Percentiles rank a stretch among this genome's conserved stretches.
These are phyloP conservation scores for Antechinus stuartii DNA, from an alignment of 2,113 vertebrate species.

Conservation along the genomic window DNA sequence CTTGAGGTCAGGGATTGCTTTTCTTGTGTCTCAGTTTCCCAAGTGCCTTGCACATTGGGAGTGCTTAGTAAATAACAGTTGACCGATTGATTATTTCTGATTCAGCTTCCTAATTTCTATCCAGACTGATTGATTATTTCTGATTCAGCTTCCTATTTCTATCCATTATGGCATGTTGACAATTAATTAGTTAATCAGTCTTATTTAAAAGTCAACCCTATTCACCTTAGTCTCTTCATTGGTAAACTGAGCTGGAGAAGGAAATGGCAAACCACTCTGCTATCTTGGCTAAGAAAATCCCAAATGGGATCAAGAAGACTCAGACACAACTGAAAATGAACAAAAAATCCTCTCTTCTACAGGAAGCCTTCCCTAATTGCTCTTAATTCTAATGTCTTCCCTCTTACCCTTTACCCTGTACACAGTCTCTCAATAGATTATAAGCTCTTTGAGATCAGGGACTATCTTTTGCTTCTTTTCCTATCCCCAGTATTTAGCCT, in stretches of 20 bases:
- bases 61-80: no score
- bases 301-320: not conserved
- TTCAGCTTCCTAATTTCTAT: no score
- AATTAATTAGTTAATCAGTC: no score
- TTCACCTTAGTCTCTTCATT: not conserved
- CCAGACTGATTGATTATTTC: no score
- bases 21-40: no score
- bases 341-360: not conserved
- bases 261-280: not conserved
- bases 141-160: no score
- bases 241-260: not conserved
- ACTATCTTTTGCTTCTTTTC: not conserved
- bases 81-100: no score
- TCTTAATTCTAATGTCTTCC: not conserved
- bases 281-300: not conserved
- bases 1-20: no score
- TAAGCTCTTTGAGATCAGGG: not conserved
- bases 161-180: no score
- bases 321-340: not conserved
- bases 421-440: not conserved
- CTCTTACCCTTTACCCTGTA: not conserved
- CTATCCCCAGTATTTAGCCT: not conserved
- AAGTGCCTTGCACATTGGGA: no score
- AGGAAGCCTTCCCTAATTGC: not conserved
- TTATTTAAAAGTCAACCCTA: not conserved